Evolutionary conservation across 2,888 invertebrate species (phyloP).

Genomic region (Meiosimyza decipiens): DNA sequence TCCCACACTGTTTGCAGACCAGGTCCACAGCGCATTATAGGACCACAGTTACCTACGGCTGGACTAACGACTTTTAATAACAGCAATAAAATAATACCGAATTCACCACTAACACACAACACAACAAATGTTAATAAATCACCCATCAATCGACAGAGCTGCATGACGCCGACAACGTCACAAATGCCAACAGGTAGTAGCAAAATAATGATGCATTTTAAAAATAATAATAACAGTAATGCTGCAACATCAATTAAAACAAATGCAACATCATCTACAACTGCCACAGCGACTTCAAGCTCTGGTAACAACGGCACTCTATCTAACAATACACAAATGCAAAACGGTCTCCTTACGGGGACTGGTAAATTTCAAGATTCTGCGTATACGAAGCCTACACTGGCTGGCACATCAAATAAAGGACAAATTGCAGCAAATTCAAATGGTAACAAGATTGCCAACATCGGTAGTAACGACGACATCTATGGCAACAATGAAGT

Average conservation of each 20-base stretch:
- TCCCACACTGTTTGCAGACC: constrained; percentile 44
- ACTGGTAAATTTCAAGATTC: constrained; percentile 56
- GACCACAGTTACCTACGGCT: constrained; percentile 58
- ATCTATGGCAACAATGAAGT: constrained; percentile 51
- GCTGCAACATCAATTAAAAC: constrained; percentile 52
- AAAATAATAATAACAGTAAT: constrained; percentile 57
- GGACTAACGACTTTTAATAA: constrained; percentile 36
- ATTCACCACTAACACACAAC: constrained; percentile 34
- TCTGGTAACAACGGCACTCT: neutral
- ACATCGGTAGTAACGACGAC: constrained; percentile 51
- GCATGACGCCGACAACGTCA: constrained; percentile 40
- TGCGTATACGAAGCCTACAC: constrained; percentile 52
- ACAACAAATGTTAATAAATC: constrained; percentile 62
- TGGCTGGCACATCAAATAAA: constrained; percentile 55
- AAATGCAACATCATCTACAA: constrained; percentile 44
- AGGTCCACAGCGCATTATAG: constrained; percentile 59
- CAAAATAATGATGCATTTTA: constrained; percentile 68
- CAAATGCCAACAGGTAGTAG: constrained; percentile 36
- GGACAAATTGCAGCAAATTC: constrained; percentile 50
- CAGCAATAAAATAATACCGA: constrained; percentile 27
- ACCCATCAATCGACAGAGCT: constrained; percentile 55
- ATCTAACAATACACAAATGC: constrained; percentile 34
- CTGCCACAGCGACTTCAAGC: constrained; percentile 40
- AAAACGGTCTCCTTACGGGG: constrained; percentile 52
- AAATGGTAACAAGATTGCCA: constrained; percentile 59